Conservation (phyloP, 2,888 invertebrate genomes). For the Eupithecia dodoneata region DNA sequence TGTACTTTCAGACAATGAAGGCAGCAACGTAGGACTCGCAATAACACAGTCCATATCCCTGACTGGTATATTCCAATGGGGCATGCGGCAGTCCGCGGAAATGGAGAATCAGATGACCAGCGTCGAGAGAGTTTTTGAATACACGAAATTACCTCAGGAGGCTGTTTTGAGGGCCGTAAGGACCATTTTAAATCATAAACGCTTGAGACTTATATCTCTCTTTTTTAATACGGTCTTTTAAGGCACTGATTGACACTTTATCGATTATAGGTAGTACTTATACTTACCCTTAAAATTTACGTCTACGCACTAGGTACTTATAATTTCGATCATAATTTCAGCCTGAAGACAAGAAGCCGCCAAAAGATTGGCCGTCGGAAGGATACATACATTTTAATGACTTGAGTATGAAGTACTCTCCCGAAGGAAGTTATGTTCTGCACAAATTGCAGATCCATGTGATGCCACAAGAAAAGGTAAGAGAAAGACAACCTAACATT, state of each 20-base stretch:
- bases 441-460: slow-evolving; percentile 79
- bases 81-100: slow-evolving; percentile 94
- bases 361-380: slow-evolving; percentile 79
- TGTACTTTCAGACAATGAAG: slow-evolving; percentile 72
- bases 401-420: slow-evolving; percentile 80
- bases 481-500: not conserved
- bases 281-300: not conserved
- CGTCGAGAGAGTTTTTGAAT: slow-evolving; percentile 91
- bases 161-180: slow-evolving; percentile 70
- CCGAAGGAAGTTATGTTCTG: slow-evolving; percentile 81
- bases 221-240: not conserved
- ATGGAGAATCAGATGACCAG: slow-evolving; percentile 91
- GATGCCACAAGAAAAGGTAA: slow-evolving; percentile 79
- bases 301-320: no score
- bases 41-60: slow-evolving; percentile 87
- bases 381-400: slow-evolving; percentile 81
- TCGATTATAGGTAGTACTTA: not conserved
- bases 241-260: not conserved
- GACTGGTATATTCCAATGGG: slow-evolving; percentile 89
- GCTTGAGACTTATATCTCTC: not conserved
- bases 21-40: slow-evolving; percentile 85
- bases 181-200: not conserved
- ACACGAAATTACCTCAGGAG: slow-evolving; percentile 84
- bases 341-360: slow-evolving; percentile 64
- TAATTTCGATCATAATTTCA: slow-evolving; percentile 44